Percentiles rank a stretch among this genome's conserved stretches.
Evolutionary conservation across 2,797 vertebrate species (phyloP).

Genomic region (Monodelphis domestica): DNA sequence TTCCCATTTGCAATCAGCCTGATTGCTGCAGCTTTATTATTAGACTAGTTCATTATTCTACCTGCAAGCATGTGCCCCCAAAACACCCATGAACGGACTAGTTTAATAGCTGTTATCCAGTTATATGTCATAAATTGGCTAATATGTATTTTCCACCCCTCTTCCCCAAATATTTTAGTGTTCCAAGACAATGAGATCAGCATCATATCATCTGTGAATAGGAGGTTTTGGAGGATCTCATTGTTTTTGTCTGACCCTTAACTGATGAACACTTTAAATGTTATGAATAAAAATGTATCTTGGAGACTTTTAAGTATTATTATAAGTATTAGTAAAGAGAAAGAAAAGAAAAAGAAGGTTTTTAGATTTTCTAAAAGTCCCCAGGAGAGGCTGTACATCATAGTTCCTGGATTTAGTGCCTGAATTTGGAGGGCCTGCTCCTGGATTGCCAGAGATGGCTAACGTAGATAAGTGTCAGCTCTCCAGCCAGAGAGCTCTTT

Average conservation of each 20-base stretch:
- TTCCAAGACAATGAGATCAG: not conserved
- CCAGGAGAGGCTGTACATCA: too few relatives aligned
- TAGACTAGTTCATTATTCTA: not conserved
- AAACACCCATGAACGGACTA: too few relatives aligned
- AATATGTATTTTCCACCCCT: not conserved
- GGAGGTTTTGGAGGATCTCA: not conserved
- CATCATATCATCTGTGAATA: not conserved
- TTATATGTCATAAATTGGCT: not conserved
- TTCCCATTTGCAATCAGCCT: not conserved
- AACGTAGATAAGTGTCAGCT: too few relatives aligned
- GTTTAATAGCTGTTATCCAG: not conserved
- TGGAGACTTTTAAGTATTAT: too few relatives aligned
- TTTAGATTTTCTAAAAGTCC: too few relatives aligned
- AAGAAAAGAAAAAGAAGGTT: too few relatives aligned
- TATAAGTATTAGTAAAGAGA: too few relatives aligned
- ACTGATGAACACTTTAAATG: not conserved
- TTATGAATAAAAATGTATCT: too few relatives aligned
- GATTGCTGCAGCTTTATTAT: not conserved
- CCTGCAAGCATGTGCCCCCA: not conserved
- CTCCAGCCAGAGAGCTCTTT: too few relatives aligned
- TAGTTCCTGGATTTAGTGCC: too few relatives aligned
- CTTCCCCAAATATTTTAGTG: not conserved
- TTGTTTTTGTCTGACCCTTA: not conserved
- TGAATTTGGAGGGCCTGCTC: too few relatives aligned
- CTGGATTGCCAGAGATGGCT: too few relatives aligned